phyloP scores from a whole-genome alignment of 2,888 invertebrate species.

The Philopedon plagiatum region DNA sequence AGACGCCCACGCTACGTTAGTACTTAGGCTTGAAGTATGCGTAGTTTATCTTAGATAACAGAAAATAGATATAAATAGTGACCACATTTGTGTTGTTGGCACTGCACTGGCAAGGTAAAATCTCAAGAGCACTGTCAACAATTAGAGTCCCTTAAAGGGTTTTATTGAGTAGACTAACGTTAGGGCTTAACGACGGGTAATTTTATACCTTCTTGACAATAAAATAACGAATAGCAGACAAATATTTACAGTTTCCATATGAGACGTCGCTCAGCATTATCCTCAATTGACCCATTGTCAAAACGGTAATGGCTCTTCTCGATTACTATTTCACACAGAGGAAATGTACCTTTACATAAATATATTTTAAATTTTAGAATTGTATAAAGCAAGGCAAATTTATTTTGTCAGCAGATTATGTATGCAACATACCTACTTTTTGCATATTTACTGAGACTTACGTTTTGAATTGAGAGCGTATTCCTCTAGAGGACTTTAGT shows the following conservation, averaged over 20 bases:
- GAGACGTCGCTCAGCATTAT: not conserved
- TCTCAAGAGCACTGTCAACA: constrained; percentile 23
- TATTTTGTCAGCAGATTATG: too few species aligned
- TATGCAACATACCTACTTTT: too few species aligned
- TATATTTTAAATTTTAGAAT: too few species aligned
- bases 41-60: too few species aligned
- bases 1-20: too few species aligned
- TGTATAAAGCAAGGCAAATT: too few species aligned
- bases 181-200: constrained; percentile 1
- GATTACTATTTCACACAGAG: not conserved
- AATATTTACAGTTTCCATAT: constrained; percentile 3
- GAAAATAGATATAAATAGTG: too few species aligned
- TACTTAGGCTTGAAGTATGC: too few species aligned
- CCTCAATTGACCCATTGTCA: not conserved
- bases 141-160: constrained; percentile 27
- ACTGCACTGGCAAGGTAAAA: constrained; percentile 8
- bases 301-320: not conserved
- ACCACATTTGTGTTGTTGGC: not conserved
- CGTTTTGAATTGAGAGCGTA: too few species aligned
- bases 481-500: too few species aligned
- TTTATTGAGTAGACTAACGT: constrained; percentile 21
- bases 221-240: constrained; percentile 2
- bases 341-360: too few species aligned
- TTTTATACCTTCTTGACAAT: constrained; percentile 24
- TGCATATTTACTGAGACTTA: too few species aligned